Evolutionary conservation across 2,888 invertebrate genomes (phyloP), one percentile per base, ranked within the genome.

Genomic region (Arrhopalites spinosus): DNA sequence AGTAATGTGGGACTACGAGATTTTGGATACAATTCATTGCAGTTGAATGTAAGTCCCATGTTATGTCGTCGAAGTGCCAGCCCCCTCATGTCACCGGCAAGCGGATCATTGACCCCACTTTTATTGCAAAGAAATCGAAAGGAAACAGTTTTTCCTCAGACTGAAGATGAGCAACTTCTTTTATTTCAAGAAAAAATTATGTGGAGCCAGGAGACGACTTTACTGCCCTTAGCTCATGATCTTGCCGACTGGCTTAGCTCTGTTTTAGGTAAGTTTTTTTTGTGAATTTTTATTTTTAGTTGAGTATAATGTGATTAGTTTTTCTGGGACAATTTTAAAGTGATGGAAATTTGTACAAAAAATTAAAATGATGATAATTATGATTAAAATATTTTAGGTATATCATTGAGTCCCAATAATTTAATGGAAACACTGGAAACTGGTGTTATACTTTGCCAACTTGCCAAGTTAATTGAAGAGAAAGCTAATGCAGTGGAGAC

Each of bases 361-460:
- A n/a, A 64, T 17, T 36, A 61, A 47, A 20, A 20, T 27, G 63
- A 75, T 56, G 15, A 69, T 61, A 30, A 17, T 11, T 67, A 23
- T 69, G 17, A 59, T 64, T 68, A 13, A 56, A 47, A 1, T 56
- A 23, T 73, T 27, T 43, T 67, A 78, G 81, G 80, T 36, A 67
- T 81, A 50, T 75, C 78, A 64, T 66, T 80, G 36, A 78, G 77
- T 17, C 81, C 92, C 1, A 91, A 92, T 80, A 94, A 93, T 85
- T 93, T 95, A 84, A 89, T 95, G 85, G 90, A 92, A 81, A 90
- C 90, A 78, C 85, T 95, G 85, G 94, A 94, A 86, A 94, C 93
- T 85, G 95, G 95, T 59, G 93, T 91, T 0, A 89, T 92, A 81
- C 87, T 95, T 70, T 95, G 94, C 85, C 92, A 91, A 84, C 88